These are phyloP conservation scores for Nasonovia ribisnigri DNA, from an alignment of 2,888 invertebrate species.

Conservation along the genomic window DNA sequence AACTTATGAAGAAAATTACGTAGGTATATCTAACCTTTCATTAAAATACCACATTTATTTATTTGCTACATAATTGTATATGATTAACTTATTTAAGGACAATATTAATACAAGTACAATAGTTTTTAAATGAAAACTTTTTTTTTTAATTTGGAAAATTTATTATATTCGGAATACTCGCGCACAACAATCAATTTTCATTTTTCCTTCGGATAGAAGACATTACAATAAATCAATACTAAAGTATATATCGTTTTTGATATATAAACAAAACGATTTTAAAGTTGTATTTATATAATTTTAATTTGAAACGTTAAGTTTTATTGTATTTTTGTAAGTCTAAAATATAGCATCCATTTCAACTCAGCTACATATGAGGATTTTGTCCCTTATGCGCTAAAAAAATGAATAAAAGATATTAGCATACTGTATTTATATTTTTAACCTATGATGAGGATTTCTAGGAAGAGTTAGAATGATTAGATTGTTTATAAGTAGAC, in stretches of 20 bases:
- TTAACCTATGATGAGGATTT: background rate
- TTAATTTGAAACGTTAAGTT: background rate
- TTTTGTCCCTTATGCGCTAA: background rate
- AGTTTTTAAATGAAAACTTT: background rate
- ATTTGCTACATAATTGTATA: background rate
- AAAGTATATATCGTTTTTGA: background rate
- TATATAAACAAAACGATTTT: background rate
- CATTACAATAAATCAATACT: background rate
- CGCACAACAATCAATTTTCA: background rate
- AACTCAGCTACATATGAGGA: background rate
- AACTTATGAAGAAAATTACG: background rate
- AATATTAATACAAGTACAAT: background rate
- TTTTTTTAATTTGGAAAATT: background rate
- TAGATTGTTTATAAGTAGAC: background rate
- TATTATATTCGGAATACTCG: background rate
- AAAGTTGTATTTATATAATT: background rate
- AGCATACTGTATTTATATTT: background rate
- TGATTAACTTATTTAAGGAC: background rate
- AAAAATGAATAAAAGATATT: background rate
- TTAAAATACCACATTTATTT: background rate
- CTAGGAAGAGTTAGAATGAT: background rate
- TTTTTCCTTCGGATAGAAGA: background rate
- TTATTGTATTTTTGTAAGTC: background rate
- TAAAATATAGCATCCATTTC: background rate
- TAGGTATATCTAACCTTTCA: background rate